phyloP scores from a whole-genome alignment of 1,140 invertebrate genomes.

The Calephelis virginiensis region DNA sequence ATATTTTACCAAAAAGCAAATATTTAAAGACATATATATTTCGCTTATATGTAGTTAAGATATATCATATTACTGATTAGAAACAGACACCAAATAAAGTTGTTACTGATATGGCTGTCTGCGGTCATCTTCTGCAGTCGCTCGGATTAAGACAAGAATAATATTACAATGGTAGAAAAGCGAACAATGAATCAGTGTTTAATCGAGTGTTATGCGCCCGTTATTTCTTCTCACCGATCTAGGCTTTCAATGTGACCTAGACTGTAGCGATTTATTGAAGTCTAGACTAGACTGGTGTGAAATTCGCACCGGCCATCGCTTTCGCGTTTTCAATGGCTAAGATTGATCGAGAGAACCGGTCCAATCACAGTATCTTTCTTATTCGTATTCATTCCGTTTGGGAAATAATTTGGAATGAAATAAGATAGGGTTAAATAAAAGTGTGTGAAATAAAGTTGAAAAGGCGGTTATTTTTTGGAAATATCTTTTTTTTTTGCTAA shows the following conservation, averaged over 20 bases:
- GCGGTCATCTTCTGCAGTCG: background rate
- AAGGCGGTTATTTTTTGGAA: too few species aligned
- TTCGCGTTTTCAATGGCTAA: constrained; percentile 62
- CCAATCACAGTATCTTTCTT: constrained; percentile 31
- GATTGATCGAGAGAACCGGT: constrained; percentile 67
- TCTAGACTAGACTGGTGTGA: constrained; percentile 73
- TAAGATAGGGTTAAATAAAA: too few species aligned
- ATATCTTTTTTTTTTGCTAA: too few species aligned
- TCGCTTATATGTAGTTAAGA: too few species aligned
- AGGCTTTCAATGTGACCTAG: constrained; percentile 54
- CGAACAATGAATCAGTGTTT: constrained; percentile 32
- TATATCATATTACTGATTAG: too few species aligned
- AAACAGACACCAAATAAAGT: background rate
- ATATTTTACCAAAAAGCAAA: too few species aligned
- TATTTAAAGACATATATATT: too few species aligned
- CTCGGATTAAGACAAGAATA: constrained; percentile 15
- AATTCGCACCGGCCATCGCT: constrained; percentile 63
- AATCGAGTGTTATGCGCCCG: constrained; percentile 51
- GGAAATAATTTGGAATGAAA: too few species aligned
- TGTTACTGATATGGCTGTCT: constrained; percentile 6
- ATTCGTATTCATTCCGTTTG: constrained; percentile 17
- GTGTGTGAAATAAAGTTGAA: too few species aligned
- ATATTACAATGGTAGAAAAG: constrained; percentile 32
- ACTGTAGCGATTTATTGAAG: constrained; percentile 56
- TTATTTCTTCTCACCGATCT: constrained; percentile 69